A percentile compares a stretch with the other conserved stretches of the same genome.
phyloP scores from a whole-genome alignment of 2,797 vertebrate genomes.

The Vespertilio murinus region DNA sequence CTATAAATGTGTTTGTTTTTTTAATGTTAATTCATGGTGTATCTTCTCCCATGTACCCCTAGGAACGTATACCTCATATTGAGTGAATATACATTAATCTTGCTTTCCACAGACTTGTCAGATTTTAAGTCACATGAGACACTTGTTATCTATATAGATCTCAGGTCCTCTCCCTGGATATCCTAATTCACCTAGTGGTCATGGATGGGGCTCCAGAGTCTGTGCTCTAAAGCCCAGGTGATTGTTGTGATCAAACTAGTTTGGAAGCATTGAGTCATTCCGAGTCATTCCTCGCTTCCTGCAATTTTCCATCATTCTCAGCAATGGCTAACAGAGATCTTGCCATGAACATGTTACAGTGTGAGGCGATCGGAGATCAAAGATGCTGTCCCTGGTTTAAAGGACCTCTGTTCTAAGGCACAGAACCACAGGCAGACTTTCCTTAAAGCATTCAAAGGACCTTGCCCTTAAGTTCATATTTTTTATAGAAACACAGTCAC shows the following conservation, averaged over 20 bases:
- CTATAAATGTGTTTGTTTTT: background rate
- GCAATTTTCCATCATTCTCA: background rate
- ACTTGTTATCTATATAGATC: background rate
- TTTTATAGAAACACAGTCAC: conserved; percentile 57
- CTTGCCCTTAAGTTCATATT: background rate
- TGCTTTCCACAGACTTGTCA: background rate
- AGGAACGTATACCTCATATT: background rate
- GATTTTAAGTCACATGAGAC: background rate
- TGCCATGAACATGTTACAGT: background rate
- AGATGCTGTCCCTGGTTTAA: background rate
- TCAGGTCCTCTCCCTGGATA: background rate
- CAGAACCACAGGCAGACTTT: background rate
- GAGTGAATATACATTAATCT: background rate
- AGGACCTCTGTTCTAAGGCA: background rate
- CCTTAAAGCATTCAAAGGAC: conserved; percentile 37
- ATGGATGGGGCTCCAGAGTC: background rate
- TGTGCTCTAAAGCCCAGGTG: background rate
- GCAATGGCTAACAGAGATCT: background rate
- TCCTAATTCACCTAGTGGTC: background rate
- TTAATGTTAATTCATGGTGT: background rate
- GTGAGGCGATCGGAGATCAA: background rate
- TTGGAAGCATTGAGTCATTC: background rate
- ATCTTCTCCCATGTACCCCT: background rate
- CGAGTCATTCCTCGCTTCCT: background rate
- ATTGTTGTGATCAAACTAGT: background rate